Evolutionary conservation across 2,797 vertebrate species (phyloP).

Genomic region (Passerculus sandwichensis): DNA sequence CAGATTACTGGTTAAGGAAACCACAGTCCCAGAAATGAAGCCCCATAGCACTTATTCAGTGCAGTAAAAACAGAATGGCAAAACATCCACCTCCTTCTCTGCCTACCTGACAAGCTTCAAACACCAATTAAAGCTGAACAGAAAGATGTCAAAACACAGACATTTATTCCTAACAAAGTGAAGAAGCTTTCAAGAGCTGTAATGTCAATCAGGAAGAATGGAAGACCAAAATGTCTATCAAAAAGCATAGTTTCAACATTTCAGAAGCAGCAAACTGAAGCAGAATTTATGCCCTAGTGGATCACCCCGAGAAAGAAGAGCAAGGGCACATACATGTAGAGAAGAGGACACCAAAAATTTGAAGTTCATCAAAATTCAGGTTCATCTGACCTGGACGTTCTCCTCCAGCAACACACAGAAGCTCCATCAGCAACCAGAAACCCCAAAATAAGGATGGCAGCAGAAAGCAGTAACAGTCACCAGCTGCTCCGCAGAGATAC

Average conservation of each 20-base stretch:
- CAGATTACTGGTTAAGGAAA: neutral
- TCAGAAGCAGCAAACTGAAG: neutral
- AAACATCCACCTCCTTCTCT: neutral
- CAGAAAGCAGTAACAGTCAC: neutral
- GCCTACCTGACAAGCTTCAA: neutral
- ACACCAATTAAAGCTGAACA: neutral
- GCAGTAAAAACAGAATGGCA: neutral
- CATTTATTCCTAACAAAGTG: neutral
- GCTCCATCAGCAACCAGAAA: neutral
- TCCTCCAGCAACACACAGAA: neutral
- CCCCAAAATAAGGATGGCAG: neutral
- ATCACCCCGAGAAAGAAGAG: neutral
- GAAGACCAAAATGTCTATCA: neutral
- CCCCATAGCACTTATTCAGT: neutral
- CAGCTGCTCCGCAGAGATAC: neutral
- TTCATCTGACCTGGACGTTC: neutral
- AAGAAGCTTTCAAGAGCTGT: neutral
- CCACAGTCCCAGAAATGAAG: neutral
- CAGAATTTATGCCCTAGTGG: neutral
- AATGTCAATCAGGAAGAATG: neutral
- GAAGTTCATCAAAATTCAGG: neutral
- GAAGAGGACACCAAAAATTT: neutral
- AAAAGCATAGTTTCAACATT: neutral
- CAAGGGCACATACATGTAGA: rapidly evolving
- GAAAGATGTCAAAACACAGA: neutral